Evolutionary conservation across 2,888 invertebrate genomes (phyloP), one percentile per base, ranked within the genome.

Genomic region (Luffia ferchaultella): DNA sequence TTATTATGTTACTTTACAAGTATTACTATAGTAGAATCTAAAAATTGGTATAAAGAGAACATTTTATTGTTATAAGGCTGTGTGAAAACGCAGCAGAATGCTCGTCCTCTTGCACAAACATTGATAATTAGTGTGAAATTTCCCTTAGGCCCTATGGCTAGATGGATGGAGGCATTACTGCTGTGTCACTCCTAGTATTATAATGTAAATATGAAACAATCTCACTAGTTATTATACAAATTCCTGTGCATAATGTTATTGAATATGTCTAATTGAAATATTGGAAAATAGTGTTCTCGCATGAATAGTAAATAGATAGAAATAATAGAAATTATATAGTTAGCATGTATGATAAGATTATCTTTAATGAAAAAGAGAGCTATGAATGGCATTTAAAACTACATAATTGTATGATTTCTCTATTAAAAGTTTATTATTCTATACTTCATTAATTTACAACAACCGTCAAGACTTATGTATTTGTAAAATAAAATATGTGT

Each of bases 51-150:
- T 42, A 30, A 17, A 15, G 40, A 7, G n/a, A 40, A 45, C 45
- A 12, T 51, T 44, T 16, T 18, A 18, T 48, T 45, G 45, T 47
- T 12, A 48, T 20, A 48, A 45, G 51, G 48, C 45, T 48, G 48
- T 45, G 48, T 47, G 16, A 44, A 47, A 42, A 45, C 45, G 48
- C 7, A n/a, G 30, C 30, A 12, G 30, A 12, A 12, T 12, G 30
- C 30, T 3, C 5, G 30, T 12, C 30, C 30, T 12, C 30, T n/a
- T n/a, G n/a, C n/a, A n/a, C n/a, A n/a, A n/a, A n/a, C n/a, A n/a
- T n/a, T n/a, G n/a, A n/a, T n/a, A n/a, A n/a, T n/a, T n/a, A n/a
- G n/a, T n/a, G n/a, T n/a, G n/a, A n/a, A n/a, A n/a, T n/a, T n/a
- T n/a, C n/a, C n/a, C n/a, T n/a, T n/a, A n/a, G n/a, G n/a, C n/a